These are phyloP conservation scores for Pomatorhinus ruficollis DNA, from an alignment of 2,113 vertebrate species.

Conservation along the genomic window DNA sequence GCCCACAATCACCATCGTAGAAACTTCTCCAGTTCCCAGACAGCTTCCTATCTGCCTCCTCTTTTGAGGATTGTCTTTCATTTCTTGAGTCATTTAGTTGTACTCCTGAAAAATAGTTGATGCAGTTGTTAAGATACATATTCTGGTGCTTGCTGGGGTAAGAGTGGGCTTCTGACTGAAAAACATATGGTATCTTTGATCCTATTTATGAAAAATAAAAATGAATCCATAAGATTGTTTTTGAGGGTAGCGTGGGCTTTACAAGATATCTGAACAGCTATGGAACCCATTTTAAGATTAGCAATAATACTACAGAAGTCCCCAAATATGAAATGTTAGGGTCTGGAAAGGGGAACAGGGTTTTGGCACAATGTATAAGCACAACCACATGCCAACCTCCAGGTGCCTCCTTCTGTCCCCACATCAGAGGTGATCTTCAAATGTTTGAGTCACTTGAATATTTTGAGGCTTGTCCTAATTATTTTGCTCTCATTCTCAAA, in stretches of 20 bases:
- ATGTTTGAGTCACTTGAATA: not conserved
- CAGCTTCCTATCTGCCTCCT: not conserved
- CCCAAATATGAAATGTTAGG: not conserved
- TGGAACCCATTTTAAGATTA: not conserved
- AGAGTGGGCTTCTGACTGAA: not conserved
- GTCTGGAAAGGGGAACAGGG: not conserved
- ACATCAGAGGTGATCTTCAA: not conserved
- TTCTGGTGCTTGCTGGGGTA: not conserved
- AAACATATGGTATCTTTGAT: not conserved
- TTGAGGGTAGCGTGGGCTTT: not conserved
- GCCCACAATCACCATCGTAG: not conserved
- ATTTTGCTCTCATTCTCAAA: not conserved
- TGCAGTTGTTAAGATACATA: not conserved
- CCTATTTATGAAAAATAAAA: not conserved
- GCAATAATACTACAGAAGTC: not conserved
- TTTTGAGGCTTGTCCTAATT: not conserved
- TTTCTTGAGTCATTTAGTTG: not conserved
- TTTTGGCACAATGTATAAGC: not conserved
- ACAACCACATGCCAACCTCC: not conserved
- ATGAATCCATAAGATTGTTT: not conserved
- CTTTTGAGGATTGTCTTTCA: not conserved
- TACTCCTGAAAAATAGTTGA: not conserved
- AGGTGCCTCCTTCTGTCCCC: not conserved
- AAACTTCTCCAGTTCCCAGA: not conserved
- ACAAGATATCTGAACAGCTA: not conserved